phyloP scores from a whole-genome alignment of 2,797 vertebrate genomes.

The Myotis daubentonii region DNA sequence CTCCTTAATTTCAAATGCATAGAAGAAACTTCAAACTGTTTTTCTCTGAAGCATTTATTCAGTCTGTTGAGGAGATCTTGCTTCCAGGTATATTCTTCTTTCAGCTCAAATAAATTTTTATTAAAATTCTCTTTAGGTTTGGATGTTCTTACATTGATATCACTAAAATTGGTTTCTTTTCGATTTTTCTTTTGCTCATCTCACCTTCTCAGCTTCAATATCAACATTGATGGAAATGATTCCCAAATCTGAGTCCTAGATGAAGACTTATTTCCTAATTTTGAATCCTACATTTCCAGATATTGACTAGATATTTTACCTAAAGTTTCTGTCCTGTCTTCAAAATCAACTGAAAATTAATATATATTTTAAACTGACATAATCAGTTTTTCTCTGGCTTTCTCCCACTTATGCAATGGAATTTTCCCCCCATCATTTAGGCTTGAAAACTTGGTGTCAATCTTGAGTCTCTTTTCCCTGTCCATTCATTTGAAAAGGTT shows the following conservation, averaged over 20 bases:
- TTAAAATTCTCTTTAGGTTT: neutral
- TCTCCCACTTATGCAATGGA: neutral
- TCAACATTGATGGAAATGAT: neutral
- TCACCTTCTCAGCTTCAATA: neutral
- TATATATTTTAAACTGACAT: neutral
- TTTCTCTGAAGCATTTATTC: neutral
- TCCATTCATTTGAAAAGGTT: neutral
- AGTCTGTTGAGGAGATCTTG: neutral
- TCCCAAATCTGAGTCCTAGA: neutral
- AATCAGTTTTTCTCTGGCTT: neutral
- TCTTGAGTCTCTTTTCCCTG: neutral
- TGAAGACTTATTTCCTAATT: neutral
- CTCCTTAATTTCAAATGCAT: neutral
- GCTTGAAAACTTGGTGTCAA: neutral
- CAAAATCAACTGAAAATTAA: neutral
- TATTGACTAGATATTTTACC: neutral
- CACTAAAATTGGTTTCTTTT: neutral
- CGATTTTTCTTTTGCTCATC: neutral
- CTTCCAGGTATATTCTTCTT: neutral
- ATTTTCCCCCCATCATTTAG: neutral
- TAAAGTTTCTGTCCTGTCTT: neutral
- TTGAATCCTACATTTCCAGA: neutral
- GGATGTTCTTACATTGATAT: neutral
- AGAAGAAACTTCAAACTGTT: neutral
- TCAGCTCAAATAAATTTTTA: neutral